Conservation (phyloP, 2,113 vertebrate genomes). For the Hydrochoerus hydrochaeris region DNA sequence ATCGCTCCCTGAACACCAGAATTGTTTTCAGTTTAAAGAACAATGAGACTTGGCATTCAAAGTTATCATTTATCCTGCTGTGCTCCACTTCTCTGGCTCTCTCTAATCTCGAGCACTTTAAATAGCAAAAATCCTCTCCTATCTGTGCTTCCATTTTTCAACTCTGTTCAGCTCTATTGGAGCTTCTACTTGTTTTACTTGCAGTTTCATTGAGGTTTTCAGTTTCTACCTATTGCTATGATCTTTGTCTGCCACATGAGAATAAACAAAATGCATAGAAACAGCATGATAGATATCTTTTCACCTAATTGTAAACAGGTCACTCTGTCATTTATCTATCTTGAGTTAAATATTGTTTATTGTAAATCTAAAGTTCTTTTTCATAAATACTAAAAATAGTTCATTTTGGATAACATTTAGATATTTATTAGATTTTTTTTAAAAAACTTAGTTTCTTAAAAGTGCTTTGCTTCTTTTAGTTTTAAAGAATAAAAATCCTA, state of each 20-base stretch:
- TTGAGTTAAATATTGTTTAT: background rate
- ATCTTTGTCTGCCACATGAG: background rate
- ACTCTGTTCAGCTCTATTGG: background rate
- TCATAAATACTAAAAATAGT: background rate
- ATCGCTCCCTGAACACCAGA: background rate
- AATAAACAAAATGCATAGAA: background rate
- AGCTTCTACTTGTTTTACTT: background rate
- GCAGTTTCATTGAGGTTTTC: background rate
- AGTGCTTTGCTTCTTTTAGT: background rate
- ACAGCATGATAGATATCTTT: background rate
- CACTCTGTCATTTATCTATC: background rate
- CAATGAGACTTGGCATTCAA: background rate
- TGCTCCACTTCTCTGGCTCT: background rate
- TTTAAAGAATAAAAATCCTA: background rate
- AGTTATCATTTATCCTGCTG: background rate
- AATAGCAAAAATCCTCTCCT: background rate
- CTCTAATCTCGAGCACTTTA: background rate
- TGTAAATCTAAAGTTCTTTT: background rate
- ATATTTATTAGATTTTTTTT: background rate
- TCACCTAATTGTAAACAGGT: background rate
- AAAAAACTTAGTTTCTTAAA: background rate
- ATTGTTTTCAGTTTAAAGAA: conserved; percentile 15
- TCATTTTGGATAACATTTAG: background rate
- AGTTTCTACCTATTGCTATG: background rate
- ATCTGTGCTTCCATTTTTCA: background rate